phyloP scores from a whole-genome alignment of 2,113 vertebrate genomes.

The Phyllostomus hastatus region DNA sequence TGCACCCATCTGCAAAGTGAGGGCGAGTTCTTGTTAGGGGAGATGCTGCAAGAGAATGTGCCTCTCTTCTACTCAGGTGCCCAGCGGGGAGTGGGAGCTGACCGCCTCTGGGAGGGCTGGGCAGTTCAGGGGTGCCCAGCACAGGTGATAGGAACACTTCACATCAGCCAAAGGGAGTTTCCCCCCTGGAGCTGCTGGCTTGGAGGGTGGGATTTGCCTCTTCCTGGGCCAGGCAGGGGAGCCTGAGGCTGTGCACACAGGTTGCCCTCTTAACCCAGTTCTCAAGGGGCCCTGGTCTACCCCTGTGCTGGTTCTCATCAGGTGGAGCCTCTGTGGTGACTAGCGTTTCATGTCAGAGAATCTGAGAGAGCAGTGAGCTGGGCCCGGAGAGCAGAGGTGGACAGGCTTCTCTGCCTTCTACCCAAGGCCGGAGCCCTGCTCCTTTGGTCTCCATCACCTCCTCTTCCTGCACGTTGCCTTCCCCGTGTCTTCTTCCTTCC shows the following conservation, averaged over 20 bases:
- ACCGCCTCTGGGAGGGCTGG: neutral
- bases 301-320: neutral
- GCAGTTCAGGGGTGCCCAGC: neutral
- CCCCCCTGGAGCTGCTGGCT: neutral
- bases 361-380: too few relatives aligned
- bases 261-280: neutral
- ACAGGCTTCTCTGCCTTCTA: too few relatives aligned
- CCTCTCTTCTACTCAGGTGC: neutral
- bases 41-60: neutral
- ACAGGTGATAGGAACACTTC: too few relatives aligned
- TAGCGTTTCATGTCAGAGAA: neutral
- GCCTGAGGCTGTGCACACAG: neutral
- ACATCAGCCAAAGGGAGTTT: neutral
- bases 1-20: neutral
- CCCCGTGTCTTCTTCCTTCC: neutral
- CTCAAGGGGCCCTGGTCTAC: neutral
- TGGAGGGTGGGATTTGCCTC: neutral
- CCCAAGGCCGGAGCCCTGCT: neutral
- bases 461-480: neutral
- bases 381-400: accelerated
- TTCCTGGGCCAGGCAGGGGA: neutral
- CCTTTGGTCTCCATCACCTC: neutral
- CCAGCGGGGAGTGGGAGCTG: neutral
- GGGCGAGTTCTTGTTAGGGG: neutral
- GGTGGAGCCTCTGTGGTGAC: neutral